Conservation (phyloP, 1,140 invertebrate species). For the Aphaenogaster floridana region DNA sequence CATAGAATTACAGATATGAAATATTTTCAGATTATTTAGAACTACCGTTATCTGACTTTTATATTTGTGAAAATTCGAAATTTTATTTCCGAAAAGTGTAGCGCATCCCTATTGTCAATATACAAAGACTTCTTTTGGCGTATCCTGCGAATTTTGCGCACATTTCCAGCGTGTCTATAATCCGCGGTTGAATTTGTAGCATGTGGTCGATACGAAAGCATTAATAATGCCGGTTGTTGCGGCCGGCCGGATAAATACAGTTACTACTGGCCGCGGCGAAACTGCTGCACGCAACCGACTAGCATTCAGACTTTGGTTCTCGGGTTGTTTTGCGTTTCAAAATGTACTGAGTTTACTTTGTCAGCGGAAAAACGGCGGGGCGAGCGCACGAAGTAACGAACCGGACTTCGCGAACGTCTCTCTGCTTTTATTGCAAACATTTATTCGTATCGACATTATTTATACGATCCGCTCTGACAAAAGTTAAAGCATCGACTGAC, state of each 20-base stretch:
- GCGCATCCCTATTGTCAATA: background rate
- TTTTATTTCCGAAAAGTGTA: background rate
- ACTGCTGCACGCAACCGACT: slow-evolving; percentile 36
- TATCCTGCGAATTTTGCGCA: background rate
- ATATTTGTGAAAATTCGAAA: background rate
- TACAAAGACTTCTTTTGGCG: background rate
- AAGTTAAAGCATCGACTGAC: slow-evolving; percentile 23
- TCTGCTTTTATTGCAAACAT: slow-evolving; percentile 53
- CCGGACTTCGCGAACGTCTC: slow-evolving; percentile 24
- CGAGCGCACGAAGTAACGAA: slow-evolving; percentile 20
- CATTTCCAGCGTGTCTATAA: slow-evolving; percentile 18
- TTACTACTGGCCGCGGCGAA: background rate
- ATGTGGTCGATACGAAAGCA: slow-evolving; percentile 31
- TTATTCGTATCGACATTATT: slow-evolving; percentile 57
- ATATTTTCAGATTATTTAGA: background rate
- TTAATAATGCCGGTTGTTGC: slow-evolving; percentile 54
- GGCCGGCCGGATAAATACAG: slow-evolving; percentile 29
- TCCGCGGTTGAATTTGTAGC: slow-evolving; percentile 41
- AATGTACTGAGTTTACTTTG: slow-evolving; percentile 48
- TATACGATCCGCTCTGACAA: slow-evolving; percentile 31
- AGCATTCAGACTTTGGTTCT: slow-evolving; percentile 32
- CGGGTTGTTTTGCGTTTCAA: slow-evolving; percentile 43
- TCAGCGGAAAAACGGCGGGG: slow-evolving; percentile 42
- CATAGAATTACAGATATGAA: background rate
- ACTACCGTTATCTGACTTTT: background rate